Evolutionary conservation across 1,140 invertebrate genomes (phyloP), one percentile per base, ranked within the genome.

Genomic region (Neodiprion virginianus): DNA sequence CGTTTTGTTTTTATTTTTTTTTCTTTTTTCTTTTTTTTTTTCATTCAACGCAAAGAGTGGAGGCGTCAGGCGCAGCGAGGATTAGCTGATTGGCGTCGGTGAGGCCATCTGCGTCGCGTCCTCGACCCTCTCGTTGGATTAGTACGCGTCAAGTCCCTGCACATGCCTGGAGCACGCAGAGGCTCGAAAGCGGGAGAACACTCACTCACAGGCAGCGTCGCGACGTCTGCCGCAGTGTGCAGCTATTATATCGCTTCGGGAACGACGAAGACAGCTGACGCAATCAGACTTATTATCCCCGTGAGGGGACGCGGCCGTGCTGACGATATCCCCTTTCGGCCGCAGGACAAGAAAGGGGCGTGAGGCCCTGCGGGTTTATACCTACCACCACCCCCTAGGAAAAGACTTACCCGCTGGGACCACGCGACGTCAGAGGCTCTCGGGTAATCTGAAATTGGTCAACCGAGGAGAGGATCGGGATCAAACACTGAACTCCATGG

Each of bases 21-120:
- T 23, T 65, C 10, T 72, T 72, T 72, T 21, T 21, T 28, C 28
- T 48, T 48, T 71, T 8, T 72, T 49, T 72, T 50, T 50, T 28
- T 50, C 69, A 9, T 48, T 61, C 48, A 66, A 74, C 12, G 23
- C 66, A 68, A 68, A 48, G 47, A 67, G 48, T 65, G 9, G 21
- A 73, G 74, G 76, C 69, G 71, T 71, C 28, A 71, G 72, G 66
- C 70, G 72, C 76, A 73, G 72, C 72, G 67, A 66, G 78, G 77
- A 82, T 82, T 82, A 82, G 79, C 80, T 78, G 79, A 81, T 81
- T 79, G 79, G 79, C 77, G 80, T 81, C 77, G 76, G 80, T 76
- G 77, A 82, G 78, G 79, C 81, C 81, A 82, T 82, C 81, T 82
- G 81, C 78, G 79, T 12, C 17, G 48, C 70, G 48, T 49, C 70